phyloP scores from a whole-genome alignment of 2,888 invertebrate species.

The Lymantria monacha region DNA sequence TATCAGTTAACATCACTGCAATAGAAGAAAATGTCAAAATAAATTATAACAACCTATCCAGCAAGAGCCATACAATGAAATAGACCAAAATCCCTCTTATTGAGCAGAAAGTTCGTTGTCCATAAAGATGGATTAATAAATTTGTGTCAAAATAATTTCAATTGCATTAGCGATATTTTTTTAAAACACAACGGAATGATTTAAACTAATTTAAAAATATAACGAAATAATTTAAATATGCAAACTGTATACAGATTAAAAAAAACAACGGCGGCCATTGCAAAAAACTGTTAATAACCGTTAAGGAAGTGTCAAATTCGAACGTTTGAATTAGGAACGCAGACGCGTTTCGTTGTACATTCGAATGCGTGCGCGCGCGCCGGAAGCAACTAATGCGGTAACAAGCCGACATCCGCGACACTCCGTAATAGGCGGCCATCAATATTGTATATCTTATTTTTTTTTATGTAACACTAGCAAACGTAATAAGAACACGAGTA shows the following conservation, averaged over 20 bases:
- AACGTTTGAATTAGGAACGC: constrained; percentile 57
- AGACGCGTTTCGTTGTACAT: constrained; percentile 57
- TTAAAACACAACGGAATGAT: too few species aligned
- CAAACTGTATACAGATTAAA: neutral
- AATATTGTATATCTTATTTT: constrained; percentile 14
- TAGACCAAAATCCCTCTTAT: too few species aligned
- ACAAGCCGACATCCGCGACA: constrained; percentile 56
- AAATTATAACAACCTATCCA: too few species aligned
- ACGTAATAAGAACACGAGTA: neutral
- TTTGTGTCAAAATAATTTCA: too few species aligned
- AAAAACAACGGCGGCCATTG: neutral
- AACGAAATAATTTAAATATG: neutral
- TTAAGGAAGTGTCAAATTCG: constrained; percentile 44
- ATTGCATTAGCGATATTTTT: too few species aligned
- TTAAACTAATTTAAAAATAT: too few species aligned
- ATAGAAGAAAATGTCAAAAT: too few species aligned
- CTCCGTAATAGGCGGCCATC: constrained; percentile 37
- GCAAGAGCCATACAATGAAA: too few species aligned
- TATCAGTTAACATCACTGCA: too few species aligned
- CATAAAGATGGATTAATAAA: too few species aligned
- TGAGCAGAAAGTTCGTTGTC: too few species aligned
- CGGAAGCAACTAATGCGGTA: constrained; percentile 69
- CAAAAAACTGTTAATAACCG: constrained; percentile 11
- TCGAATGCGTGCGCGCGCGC: constrained; percentile 56
- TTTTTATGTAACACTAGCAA: constrained; percentile 10